These are phyloP conservation scores for Beaufortia kweichowensis DNA, from an alignment of 2,113 vertebrate genomes.

Conservation along the genomic window DNA sequence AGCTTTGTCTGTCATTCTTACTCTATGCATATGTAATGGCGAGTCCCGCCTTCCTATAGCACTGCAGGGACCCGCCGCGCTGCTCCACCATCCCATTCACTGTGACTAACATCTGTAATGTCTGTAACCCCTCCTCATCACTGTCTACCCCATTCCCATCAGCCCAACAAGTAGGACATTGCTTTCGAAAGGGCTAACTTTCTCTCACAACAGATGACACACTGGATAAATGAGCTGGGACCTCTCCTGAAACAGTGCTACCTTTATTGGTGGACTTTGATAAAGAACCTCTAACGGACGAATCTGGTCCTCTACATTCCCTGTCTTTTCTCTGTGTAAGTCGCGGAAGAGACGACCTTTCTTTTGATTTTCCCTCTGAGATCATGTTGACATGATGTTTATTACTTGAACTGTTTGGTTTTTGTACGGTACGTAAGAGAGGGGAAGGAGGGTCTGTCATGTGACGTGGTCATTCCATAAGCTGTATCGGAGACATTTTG, in stretches of 20 bases:
- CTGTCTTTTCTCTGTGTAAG: conserved; percentile 59
- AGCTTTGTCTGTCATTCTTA: conserved; percentile 39
- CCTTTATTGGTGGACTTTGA: conserved; percentile 37
- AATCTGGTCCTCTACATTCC: conserved; percentile 49
- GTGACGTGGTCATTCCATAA: conserved; percentile 65
- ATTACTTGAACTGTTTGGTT: conserved; percentile 70
- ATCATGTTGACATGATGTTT: conserved; percentile 64
- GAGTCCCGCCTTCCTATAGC: conserved; percentile 50
- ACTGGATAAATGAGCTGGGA: conserved; percentile 30
- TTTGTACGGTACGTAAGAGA: conserved; percentile 52
- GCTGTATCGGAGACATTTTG: conserved; percentile 69
- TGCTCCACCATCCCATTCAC: conserved; percentile 54
- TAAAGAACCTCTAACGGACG: conserved; percentile 47
- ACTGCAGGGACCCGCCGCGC: conserved; percentile 39
- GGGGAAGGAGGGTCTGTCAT: conserved; percentile 28
- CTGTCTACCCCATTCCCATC: conserved; percentile 21
- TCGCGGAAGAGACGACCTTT: conserved; percentile 38
- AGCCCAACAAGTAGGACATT: conserved; percentile 56
- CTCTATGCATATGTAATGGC: conserved; percentile 54
- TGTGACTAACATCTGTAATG: conserved; percentile 50
- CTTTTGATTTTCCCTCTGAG: conserved; percentile 44
- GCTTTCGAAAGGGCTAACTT: conserved; percentile 71
- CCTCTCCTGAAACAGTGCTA: conserved; percentile 36
- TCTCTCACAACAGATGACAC: conserved; percentile 54
- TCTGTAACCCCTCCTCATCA: conserved; percentile 43